Percentiles rank a stretch among this genome's conserved stretches.
Conservation (phyloP, 1,140 invertebrate genomes). For the Brachionus koreanus region DNA sequence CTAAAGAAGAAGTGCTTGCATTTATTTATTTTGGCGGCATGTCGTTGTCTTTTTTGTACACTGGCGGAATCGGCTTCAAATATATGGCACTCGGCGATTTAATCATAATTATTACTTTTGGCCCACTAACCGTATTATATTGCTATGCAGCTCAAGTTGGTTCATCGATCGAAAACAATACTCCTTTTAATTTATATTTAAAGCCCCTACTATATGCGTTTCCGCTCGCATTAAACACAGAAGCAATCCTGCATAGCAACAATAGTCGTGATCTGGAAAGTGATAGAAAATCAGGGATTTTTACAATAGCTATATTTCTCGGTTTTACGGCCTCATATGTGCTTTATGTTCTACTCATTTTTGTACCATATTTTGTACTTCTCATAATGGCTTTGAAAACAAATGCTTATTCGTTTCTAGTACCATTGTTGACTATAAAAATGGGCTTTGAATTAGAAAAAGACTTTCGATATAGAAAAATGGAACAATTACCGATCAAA, state of each 20-base stretch:
- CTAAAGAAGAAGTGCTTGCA: constrained; percentile 86
- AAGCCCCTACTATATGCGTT: constrained; percentile 80
- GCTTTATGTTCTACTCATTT: constrained; percentile 81
- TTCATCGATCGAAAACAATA: constrained; percentile 59
- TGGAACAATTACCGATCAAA: constrained; percentile 75
- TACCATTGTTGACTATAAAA: constrained; percentile 76
- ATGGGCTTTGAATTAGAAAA: constrained; percentile 83
- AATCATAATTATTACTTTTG: constrained; percentile 83
- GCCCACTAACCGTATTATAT: constrained; percentile 87
- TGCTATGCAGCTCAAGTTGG: constrained; percentile 86
- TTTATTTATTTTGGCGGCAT: constrained; percentile 88
- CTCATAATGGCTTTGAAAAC: constrained; percentile 72
- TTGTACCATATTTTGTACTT: constrained; percentile 83
- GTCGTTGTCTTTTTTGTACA: constrained; percentile 73
- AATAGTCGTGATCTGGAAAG: constrained; percentile 83
- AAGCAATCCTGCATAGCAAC: constrained; percentile 88
- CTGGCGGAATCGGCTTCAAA: constrained; percentile 78
- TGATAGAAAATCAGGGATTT: constrained; percentile 78
- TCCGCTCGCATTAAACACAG: constrained; percentile 85
- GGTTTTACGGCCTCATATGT: constrained; percentile 83
- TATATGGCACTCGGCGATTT: constrained; percentile 86
- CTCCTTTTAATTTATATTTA: background rate
- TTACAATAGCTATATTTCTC: constrained; percentile 86
- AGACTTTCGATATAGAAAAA: constrained; percentile 73
- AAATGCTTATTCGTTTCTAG: constrained; percentile 76